A percentile compares a stretch with the other conserved stretches of the same genome.
These are phyloP conservation scores for Tolmerus cingulatus DNA, from an alignment of 2,888 invertebrate genomes.

Conservation along the genomic window DNA sequence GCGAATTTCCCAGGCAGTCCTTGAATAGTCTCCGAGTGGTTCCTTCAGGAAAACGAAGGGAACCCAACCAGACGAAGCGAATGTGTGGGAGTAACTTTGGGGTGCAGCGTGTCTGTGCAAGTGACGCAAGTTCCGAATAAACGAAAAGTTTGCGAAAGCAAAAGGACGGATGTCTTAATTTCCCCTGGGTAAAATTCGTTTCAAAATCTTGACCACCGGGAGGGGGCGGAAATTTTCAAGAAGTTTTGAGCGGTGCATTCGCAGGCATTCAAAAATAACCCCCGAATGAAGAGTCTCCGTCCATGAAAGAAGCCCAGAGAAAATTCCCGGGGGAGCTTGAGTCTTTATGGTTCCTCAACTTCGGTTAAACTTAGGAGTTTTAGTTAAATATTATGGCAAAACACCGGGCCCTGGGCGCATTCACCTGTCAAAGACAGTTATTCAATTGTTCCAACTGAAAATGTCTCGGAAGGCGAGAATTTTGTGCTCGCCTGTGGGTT, in stretches of 20 bases:
- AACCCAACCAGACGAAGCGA: background rate
- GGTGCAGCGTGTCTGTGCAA: background rate
- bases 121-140: background rate
- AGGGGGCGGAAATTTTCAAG: background rate
- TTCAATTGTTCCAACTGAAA: background rate
- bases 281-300: background rate
- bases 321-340: background rate
- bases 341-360: background rate
- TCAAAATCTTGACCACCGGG: background rate
- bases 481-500: background rate
- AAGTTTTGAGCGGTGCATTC: background rate
- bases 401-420: background rate
- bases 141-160: background rate
- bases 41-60: background rate
- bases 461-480: background rate
- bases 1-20: background rate
- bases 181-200: slow-evolving; percentile 10
- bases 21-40: background rate
- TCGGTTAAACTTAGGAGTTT: background rate
- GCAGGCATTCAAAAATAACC: background rate
- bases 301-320: background rate
- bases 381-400: background rate
- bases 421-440: slow-evolving; percentile 8
- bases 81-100: background rate
- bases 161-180: background rate